Conservation (phyloP, 2,797 vertebrate genomes). For the Chlorospingus flavigularis region DNA sequence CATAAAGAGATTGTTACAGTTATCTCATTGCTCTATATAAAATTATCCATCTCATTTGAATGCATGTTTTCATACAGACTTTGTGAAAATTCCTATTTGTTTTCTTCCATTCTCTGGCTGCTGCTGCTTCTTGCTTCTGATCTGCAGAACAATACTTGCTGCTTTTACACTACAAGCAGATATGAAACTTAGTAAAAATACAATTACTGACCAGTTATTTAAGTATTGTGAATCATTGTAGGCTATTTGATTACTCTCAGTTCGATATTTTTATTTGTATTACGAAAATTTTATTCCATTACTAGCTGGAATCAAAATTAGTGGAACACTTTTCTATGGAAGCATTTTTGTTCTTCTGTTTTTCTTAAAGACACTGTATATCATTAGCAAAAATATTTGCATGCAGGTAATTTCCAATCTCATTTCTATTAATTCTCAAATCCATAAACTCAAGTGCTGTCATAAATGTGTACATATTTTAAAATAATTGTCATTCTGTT, state of each 20-base stretch:
- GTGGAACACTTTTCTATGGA: not conserved
- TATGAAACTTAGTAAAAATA: not conserved
- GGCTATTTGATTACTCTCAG: not conserved
- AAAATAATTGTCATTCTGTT: conserved; percentile 31
- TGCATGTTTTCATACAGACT: not conserved
- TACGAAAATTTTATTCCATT: not conserved
- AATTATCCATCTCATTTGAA: not conserved
- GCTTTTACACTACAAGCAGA: not conserved
- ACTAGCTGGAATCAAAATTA: not conserved
- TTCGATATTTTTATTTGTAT: not conserved
- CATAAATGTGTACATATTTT: not conserved
- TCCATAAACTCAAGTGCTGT: not conserved
- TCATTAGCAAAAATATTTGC: not conserved
- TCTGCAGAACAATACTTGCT: not conserved
- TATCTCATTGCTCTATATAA: not conserved
- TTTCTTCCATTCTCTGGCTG: not conserved
- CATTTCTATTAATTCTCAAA: not conserved
- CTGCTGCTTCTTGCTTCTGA: not conserved
- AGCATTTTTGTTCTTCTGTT: not conserved
- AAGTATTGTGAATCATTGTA: not conserved
- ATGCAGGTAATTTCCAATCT: not conserved
- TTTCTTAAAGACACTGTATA: not conserved
- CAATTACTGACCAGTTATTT: not conserved
- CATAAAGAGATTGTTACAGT: not conserved
- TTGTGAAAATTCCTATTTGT: not conserved